A percentile compares a stretch with the other conserved stretches of the same genome.
phyloP scores from a whole-genome alignment of 2,113 vertebrate species.

The Odontesthes bonariensis region DNA sequence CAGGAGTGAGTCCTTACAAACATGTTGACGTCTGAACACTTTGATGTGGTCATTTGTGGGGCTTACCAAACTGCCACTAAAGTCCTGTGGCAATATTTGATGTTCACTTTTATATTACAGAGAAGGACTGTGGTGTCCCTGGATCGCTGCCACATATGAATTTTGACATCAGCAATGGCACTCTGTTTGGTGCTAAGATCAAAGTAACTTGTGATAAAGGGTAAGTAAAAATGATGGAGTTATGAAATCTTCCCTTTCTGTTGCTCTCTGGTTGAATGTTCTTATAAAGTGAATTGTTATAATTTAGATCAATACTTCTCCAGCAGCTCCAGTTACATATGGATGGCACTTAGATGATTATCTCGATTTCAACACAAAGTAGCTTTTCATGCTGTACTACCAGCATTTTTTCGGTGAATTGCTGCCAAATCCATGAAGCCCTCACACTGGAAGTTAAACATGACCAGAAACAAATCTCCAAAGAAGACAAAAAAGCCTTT shows the following conservation, averaged over 20 bases:
- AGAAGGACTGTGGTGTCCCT: constrained; percentile 69
- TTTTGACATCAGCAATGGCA: constrained; percentile 1
- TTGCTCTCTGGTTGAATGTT: neutral
- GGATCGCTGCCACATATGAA: neutral
- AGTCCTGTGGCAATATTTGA: neutral
- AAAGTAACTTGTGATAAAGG: constrained; percentile 60
- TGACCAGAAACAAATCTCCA: too few relatives aligned
- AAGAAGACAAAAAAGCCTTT: too few relatives aligned
- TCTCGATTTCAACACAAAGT: too few relatives aligned
- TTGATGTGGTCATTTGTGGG: too few relatives aligned
- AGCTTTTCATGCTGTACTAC: neutral
- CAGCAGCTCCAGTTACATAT: too few relatives aligned
- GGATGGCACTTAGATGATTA: too few relatives aligned
- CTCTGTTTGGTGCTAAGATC: constrained; percentile 50
- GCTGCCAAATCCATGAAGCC: too few relatives aligned
- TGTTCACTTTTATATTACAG: constrained; percentile 53
- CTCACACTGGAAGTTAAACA: too few relatives aligned
- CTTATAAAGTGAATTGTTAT: neutral
- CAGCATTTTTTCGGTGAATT: neutral
- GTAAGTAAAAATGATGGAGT: constrained; percentile 56
- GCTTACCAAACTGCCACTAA: too few relatives aligned
- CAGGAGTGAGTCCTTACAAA: constrained; percentile 61
- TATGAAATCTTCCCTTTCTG: neutral
- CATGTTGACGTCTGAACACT: too few relatives aligned
- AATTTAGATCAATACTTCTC: too few relatives aligned